Percentiles rank a stretch among this genome's conserved stretches.
phyloP scores from a whole-genome alignment of 2,888 invertebrate species.

The Andrena haemorrhoa region DNA sequence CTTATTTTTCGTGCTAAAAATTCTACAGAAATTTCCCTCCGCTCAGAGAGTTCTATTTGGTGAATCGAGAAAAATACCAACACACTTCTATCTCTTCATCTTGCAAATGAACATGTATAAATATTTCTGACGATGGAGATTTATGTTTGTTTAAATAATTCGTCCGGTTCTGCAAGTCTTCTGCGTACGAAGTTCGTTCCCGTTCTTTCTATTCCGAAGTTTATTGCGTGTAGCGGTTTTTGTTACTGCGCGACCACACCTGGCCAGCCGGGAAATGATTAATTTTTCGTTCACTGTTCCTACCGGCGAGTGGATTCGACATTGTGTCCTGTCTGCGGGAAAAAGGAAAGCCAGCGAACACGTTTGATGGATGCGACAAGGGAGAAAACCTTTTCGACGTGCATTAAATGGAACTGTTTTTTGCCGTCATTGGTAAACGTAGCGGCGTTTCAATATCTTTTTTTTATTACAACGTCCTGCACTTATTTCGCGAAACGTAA shows the following conservation, averaged over 20 bases:
- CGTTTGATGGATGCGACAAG: constrained; percentile 8
- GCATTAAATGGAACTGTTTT: not conserved
- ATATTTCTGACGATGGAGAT: not conserved
- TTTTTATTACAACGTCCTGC: not conserved
- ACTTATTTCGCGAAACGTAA: not conserved
- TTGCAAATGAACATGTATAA: no score
- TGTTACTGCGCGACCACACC: not conserved
- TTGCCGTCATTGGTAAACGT: not conserved
- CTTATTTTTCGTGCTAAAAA: no score
- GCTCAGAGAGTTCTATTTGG: no score
- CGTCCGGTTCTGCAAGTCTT: not conserved
- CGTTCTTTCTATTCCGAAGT: not conserved
- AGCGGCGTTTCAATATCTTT: not conserved
- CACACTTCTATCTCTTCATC: no score
- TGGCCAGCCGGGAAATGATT: constrained; percentile 10
- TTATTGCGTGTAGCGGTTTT: not conserved
- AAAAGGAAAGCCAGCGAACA: not conserved
- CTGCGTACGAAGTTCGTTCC: not conserved
- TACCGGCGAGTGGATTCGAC: not conserved
- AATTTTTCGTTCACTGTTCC: constrained; percentile 3
- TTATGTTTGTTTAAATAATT: not conserved
- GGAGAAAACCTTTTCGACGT: not conserved
- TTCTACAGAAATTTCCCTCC: no score
- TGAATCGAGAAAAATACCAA: no score
- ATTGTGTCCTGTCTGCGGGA: not conserved